Percentiles rank a stretch among this genome's conserved stretches.
Evolutionary conservation across 1,140 invertebrate species (phyloP).

Genomic region (Platorchestia sp.): DNA sequence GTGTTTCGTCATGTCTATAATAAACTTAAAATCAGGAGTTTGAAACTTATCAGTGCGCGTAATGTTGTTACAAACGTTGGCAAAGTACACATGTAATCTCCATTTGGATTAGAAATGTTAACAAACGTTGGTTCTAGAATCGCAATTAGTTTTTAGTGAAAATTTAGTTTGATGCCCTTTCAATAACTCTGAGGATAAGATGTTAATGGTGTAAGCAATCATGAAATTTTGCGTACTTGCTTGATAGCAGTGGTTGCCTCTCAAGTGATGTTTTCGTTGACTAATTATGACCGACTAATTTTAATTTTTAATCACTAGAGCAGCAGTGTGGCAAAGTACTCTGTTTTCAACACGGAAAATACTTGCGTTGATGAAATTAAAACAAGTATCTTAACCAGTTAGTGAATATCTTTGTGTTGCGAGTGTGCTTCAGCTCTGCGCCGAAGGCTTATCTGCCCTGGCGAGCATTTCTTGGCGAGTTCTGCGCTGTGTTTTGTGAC

Average conservation of each 20-base stretch:
- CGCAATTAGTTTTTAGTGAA: neutral
- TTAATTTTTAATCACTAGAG: too few species aligned
- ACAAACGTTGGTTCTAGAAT: neutral
- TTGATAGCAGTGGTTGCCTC: neutral
- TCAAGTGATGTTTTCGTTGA: neutral
- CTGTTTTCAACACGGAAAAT: neutral
- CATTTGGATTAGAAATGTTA: neutral
- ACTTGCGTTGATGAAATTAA: neutral
- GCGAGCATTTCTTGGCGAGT: neutral
- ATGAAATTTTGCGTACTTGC: too few species aligned
- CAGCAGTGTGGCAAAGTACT: neutral
- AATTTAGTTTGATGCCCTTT: neutral
- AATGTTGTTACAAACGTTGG: neutral
- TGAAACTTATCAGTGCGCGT: neutral
- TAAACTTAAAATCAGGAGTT: neutral
- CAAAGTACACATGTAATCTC: neutral
- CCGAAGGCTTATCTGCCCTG: neutral
- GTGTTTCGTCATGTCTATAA: neutral
- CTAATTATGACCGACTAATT: neutral
- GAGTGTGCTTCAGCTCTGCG: neutral
- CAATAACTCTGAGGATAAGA: neutral
- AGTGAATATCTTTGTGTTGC: neutral
- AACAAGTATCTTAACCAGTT: neutral
- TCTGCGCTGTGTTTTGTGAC: neutral
- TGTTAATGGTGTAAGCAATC: too few species aligned